phyloP scores from a whole-genome alignment of 2,113 vertebrate genomes.

The Phyllopteryx taeniolatus region DNA sequence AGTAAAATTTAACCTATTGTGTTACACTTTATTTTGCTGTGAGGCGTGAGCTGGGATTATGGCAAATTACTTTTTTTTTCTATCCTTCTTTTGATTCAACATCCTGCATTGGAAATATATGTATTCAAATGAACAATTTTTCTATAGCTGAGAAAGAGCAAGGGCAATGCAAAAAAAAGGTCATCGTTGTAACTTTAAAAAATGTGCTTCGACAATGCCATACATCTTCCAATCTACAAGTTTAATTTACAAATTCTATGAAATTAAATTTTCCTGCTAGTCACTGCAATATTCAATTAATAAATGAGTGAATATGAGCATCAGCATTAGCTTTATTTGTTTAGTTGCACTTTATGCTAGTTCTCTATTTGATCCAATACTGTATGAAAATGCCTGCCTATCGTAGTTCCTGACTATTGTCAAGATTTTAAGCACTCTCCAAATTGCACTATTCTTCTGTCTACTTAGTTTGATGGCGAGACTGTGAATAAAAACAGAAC shows the following conservation, averaged over 20 bases:
- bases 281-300: neutral
- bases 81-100: too few species aligned
- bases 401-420: neutral
- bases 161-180: too few species aligned
- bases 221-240: neutral
- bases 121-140: too few species aligned
- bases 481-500: neutral
- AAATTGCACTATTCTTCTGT: neutral
- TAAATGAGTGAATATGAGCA: neutral
- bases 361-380: neutral
- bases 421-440: neutral
- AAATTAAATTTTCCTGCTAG: neutral
- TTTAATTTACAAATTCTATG: neutral
- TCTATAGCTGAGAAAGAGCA: too few species aligned
- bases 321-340: neutral
- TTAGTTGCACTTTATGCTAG: neutral
- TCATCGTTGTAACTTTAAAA: too few species aligned
- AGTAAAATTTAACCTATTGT: too few species aligned
- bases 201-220: neutral
- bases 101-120: too few species aligned
- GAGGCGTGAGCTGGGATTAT: too few species aligned
- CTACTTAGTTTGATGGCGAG: neutral
- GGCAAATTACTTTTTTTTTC: too few species aligned
- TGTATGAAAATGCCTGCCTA: neutral
- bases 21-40: too few species aligned